phyloP scores from a whole-genome alignment of 2,113 vertebrate genomes.

The Eubucco bourcierii region DNA sequence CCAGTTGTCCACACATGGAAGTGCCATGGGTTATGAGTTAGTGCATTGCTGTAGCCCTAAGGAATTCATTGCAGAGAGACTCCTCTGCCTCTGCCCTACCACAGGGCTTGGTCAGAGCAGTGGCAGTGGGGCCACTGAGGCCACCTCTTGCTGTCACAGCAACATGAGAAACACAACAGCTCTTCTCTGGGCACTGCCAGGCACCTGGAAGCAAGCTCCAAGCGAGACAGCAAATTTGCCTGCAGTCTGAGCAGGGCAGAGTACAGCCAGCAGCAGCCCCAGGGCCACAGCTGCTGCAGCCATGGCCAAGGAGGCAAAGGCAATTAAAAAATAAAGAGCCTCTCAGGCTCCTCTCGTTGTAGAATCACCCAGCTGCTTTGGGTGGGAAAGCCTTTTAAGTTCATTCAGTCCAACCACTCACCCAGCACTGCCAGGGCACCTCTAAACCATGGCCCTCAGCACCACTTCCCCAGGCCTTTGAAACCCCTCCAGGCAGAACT shows the following conservation, averaged over 20 bases:
- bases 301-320: neutral
- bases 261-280: neutral
- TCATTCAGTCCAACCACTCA: too few species aligned
- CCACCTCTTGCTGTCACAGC: neutral
- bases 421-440: too few species aligned
- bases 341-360: neutral
- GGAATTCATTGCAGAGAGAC: fast-evolving
- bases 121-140: neutral
- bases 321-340: too few species aligned
- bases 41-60: fast-evolving
- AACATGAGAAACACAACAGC: neutral
- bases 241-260: neutral
- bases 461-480: too few species aligned
- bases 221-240: fast-evolving
- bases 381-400: neutral
- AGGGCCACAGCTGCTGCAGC: neutral
- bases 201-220: neutral
- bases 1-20: neutral
- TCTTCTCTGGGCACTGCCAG: neutral
- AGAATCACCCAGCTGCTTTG: neutral
- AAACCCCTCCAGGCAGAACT: too few species aligned
- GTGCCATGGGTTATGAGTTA: fast-evolving
- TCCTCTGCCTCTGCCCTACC: neutral
- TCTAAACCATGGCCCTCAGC: too few species aligned
- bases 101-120: fast-evolving